Conservation (phyloP, 2,113 vertebrate species). For the Orthonyx spaldingii region DNA sequence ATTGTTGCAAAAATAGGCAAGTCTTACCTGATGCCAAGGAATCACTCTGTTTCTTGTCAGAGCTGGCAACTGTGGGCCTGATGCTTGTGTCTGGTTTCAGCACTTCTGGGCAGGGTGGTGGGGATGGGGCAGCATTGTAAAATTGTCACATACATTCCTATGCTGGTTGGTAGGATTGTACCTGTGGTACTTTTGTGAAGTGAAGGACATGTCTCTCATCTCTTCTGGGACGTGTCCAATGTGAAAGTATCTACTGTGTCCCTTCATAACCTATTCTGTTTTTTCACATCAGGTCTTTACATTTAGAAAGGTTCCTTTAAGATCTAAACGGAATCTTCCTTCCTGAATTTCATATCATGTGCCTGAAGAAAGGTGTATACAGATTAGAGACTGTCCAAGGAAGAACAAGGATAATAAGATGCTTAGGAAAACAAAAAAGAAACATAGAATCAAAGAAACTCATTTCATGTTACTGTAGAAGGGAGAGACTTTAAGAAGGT, state of each 20-base stretch:
- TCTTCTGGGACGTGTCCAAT: neutral
- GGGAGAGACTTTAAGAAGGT: neutral
- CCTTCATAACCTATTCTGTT: neutral
- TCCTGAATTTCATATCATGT: neutral
- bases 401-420: neutral
- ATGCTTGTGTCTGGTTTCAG: neutral
- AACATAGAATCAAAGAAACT: neutral
- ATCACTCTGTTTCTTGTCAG: neutral
- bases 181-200: neutral
- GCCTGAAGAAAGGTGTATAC: neutral
- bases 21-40: neutral
- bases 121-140: neutral
- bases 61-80: neutral
- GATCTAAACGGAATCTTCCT: neutral
- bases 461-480: neutral
- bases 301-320: neutral
- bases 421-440: neutral
- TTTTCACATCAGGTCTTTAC: neutral
- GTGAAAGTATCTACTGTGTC: neutral
- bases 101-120: neutral
- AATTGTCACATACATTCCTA: accelerated
- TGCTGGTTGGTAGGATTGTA: neutral
- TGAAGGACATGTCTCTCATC: neutral
- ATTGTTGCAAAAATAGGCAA: neutral
- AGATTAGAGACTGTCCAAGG: neutral